phyloP scores from a whole-genome alignment of 2,888 invertebrate species.

The Pristionchus arcanus region DNA sequence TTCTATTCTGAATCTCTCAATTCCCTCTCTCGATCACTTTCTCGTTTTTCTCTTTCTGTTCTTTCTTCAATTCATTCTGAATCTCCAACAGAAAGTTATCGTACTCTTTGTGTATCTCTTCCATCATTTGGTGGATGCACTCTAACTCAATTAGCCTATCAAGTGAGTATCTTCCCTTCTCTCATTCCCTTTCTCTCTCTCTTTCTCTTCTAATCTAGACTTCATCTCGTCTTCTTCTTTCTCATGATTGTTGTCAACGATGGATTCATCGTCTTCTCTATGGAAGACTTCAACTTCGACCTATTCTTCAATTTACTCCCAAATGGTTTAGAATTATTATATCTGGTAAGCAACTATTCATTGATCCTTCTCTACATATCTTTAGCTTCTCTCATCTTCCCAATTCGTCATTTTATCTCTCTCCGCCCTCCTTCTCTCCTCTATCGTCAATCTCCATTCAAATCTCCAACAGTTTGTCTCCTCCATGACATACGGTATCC shows the following conservation, averaged over 20 bases:
- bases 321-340: conserved; percentile 41
- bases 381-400: conserved; percentile 70
- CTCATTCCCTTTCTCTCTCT: not conserved
- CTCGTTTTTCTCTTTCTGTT: conserved; percentile 48
- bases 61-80: conserved; percentile 51
- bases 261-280: conserved; percentile 81
- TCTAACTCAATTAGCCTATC: conserved; percentile 74
- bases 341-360: not conserved
- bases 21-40: conserved; percentile 65
- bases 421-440: conserved; percentile 63
- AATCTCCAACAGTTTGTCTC: conserved; percentile 53
- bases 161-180: conserved; percentile 60
- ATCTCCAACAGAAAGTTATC: conserved; percentile 71
- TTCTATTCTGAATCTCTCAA: conserved; percentile 74
- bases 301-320: conserved; percentile 52
- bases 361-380: not conserved
- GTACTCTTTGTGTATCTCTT: conserved; percentile 71
- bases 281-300: conserved; percentile 70
- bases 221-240: conserved; percentile 80
- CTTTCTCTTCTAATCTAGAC: conserved; percentile 63
- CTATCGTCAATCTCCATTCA: conserved; percentile 45
- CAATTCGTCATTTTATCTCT: conserved; percentile 71
- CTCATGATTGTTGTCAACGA: conserved; percentile 82
- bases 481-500: conserved; percentile 52
- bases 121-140: conserved; percentile 68